Base-by-base conservation (phyloP, 2,113 vertebrate species). In the Hemiscyllium ocellatum region DNA sequence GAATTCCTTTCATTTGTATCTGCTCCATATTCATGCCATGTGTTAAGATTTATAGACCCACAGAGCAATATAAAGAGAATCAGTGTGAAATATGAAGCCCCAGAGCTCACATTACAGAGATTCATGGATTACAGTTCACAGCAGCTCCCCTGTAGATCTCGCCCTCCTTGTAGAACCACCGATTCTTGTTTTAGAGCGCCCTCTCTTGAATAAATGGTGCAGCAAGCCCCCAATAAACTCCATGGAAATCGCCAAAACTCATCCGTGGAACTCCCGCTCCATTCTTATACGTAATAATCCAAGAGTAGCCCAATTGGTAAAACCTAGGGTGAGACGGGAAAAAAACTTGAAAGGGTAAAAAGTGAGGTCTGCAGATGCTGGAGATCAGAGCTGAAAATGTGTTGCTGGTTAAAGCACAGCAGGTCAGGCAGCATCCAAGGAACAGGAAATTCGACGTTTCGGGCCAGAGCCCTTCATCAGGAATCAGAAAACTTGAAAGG, bases 161-260 rank as follows among this genome's bases (percentile, higher is more conserved):
- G 12, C 68, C 68, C 56, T 61, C 87, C 97, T 96, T 96, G 97
- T 97, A 96, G 97, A 97, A 97, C 56, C 96, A 98, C 97, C 96
- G 97, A 98, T 98, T 98, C 96, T 96, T 98, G 98, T 98, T 83
- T 97, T 97, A 97, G 98, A 98, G 98, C 98, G 98, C 98, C 98
- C 98, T 99, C 98, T 98, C 97, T 98, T 96, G 98, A 98, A 98
- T 98, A 97, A 96, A 97, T 96, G 72, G 94, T 26, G 15, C 37
- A 95, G 89, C 89, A 68, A 66, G n/a, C 61, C 8, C 42, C 10
- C 19, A 20, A 7, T n/a, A 68, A 93, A 90, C 61, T 17, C 15
- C n/a, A 20, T 7, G 33, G 22, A n/a, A 93, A 33, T 93, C 61
- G 22, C n/a, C 0, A 37, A 66, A 37, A 93, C 5, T 3, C 61